Evolutionary conservation across 2,888 invertebrate species (phyloP), one percentile per base, ranked within the genome.

Genomic region (Plagiodera versicolora): DNA sequence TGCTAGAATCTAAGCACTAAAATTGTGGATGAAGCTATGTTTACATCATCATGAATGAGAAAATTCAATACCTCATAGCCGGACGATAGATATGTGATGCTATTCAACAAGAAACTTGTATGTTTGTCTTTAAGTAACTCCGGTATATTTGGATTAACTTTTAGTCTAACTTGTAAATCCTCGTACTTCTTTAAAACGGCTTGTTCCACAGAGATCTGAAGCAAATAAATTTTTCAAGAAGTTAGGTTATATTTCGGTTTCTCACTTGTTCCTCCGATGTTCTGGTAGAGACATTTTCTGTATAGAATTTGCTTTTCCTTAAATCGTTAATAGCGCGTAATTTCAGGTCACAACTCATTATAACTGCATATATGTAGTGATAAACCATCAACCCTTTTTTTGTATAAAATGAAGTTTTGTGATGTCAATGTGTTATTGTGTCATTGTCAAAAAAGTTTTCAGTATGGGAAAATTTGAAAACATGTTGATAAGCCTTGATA

Each of bases 1-100:
- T 87, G 79, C 97, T 98, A 9, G 95, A 92, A 84, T 99, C 98
- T 67, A 99, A 82, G 75, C 88, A 88, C 87, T 88, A 75, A 75
- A 67, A 61, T 30, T 30, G 20, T 18, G 35, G 4, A 39, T 14
- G n/a, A 19, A 6, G 11, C 16, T 24, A 44, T 16, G 19, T 9
- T 17, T 11, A 10, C 14, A 14, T 11, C 2, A 39, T 32, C 32
- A 32, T 32, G 10, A 11, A 10, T 32, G 32, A 32, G 32, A 39
- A 39, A 4, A 11, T 39, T 39, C 11, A 28, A 6, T 66, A 75
- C 75, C 71, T 74, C 69, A 64, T 93, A 94, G 63, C 85, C 84
- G 61, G 83, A 81, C 46, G 91, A 88, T 68, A 95, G 81, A 72
- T 84, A 81, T 47, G 82, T 82, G 19, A 95, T 77, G 73, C 88